Evolutionary conservation across 2,113 vertebrate species (phyloP).

Genomic region (Planiliza haematocheilus): DNA sequence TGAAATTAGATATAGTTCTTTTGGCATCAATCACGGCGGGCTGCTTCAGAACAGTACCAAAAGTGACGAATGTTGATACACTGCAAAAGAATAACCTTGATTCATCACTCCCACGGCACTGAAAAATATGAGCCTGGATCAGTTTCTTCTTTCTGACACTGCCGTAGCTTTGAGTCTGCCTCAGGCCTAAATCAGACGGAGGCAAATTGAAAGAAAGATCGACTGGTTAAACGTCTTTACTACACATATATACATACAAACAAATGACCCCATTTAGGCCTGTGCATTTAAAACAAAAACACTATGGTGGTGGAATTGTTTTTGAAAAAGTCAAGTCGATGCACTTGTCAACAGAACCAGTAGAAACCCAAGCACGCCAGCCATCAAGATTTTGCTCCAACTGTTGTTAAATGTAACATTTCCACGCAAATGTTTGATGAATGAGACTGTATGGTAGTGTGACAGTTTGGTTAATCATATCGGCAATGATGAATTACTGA

Average conservation of each 20-base stretch:
- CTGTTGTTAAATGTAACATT: conserved; percentile 52
- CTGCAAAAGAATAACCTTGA: conserved; percentile 11
- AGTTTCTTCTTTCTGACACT: conserved; percentile 8
- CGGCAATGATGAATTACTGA: conserved; percentile 71
- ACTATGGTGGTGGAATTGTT: not conserved
- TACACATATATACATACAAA: not conserved
- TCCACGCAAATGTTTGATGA: conserved; percentile 67
- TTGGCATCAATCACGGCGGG: conserved; percentile 39
- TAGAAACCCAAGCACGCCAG: conserved; percentile 12
- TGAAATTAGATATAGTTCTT: conserved; percentile 37
- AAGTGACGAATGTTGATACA: conserved; percentile 40
- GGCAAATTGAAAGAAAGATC: conserved; percentile 1
- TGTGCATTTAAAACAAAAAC: not conserved
- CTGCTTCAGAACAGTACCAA: conserved; percentile 24
- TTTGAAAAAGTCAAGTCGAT: conserved; percentile 8
- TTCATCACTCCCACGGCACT: conserved; percentile 24
- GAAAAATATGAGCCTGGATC: conserved; percentile 1
- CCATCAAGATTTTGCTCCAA: conserved; percentile 13
- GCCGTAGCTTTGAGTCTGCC: conserved; percentile 2
- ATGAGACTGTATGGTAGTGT: conserved; percentile 65
- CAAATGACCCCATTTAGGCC: not conserved
- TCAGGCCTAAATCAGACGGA: conserved; percentile 17
- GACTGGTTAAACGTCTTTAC: not conserved
- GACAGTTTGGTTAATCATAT: conserved; percentile 78
- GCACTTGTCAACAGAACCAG: conserved; percentile 17